Base-by-base conservation (phyloP, 2,888 invertebrate genomes). In the Serripes groenlandicus region DNA sequence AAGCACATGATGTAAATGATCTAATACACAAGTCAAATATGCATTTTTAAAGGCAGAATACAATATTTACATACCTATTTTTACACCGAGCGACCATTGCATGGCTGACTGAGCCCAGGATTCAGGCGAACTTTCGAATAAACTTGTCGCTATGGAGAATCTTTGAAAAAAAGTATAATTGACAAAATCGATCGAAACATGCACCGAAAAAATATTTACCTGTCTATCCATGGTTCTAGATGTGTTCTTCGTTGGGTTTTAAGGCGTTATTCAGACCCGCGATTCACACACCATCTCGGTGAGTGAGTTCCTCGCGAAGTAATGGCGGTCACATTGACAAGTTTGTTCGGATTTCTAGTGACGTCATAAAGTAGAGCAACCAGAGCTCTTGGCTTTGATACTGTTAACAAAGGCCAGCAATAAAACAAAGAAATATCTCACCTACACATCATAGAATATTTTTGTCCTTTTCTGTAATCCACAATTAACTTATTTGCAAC, bases 321-420 rank as follows among this genome's bases (percentile, higher is more conserved):
- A 83, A 86, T 86, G 86, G 86, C 86, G 86, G 86, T 79, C 86
- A 83, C 82, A 83, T 78, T 81, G 85, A 85, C 85, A 85, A 80
- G 77, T 70, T 72, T 34, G 79, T 74, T 83, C 70, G 72, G 71
- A 66, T 70, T 75, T 74, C 68, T 58, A 54, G 83, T 86, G 86
- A 86, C 86, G 86, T 86, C 85, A 86, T 78, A 62, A 70, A 15
- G 71, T 71, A 71, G 64, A 75, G 79, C 79, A 71, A 77, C 71
- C 79, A 54, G 56, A 66, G 30, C 28, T 54, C 54, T 68, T 54
- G 42, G 66, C 42, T 66, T 66, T 42, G 21, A 26, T 21, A 11
- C 28, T n/a, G 56, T n/a, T n/a, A n/a, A 26, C n/a, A 56, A 56
- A 56, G 56, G 23, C n/a, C 56, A 56, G 49, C 1, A 56, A 56